Base-by-base conservation (phyloP, 1,140 invertebrate genomes). In the Sinonovacula constricta region DNA sequence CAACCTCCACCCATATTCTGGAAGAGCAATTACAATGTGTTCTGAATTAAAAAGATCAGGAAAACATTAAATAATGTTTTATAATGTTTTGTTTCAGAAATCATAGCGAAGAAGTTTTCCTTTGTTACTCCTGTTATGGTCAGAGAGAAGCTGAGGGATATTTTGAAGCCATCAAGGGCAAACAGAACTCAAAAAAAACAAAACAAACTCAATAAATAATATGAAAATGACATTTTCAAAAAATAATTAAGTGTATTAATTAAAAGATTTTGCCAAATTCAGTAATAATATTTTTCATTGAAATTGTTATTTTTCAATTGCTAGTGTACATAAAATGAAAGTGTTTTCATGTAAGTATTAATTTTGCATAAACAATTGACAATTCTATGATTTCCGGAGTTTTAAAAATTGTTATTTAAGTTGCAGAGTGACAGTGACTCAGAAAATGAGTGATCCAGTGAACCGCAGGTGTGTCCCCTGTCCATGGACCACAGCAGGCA, bases 101-200 rank as follows among this genome's bases (percentile, higher is more conserved):
- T 60, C 28, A 26, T 60, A 18, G 26, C 57, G 14, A 60, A 60
- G 28, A 14, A 24, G 15, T 60, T 60, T 26, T 26, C n/a, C 18
- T 26, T 22, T 24, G 57, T 60, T 18, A 60, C 57, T 18, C 57
- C 57, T 15, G 57, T 60, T 28, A 60, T 60, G 57, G 28, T 60
- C 18, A 24, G 57, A 26, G 57, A 60, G 30, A 60, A 60, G 28
- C 57, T 60, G 30, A 60, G 57, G 57, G 57, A 60, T 60, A 31
- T 60, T 15, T 15, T 60, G 30, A 60, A 60, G 26, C 57, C 57
- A 31, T 60, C 57, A 24, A 60, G 57, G 30, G 57, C 57, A 18
- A 60, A 60, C 57, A 24, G 30, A 28, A 60, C 39, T 10, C 39
- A 7, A 45, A 45, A 45, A 45, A 45, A 45, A 45, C 39, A 45